These are phyloP conservation scores for Romanogobio albipinnatus DNA, from an alignment of 2,113 vertebrate species.

Conservation along the genomic window DNA sequence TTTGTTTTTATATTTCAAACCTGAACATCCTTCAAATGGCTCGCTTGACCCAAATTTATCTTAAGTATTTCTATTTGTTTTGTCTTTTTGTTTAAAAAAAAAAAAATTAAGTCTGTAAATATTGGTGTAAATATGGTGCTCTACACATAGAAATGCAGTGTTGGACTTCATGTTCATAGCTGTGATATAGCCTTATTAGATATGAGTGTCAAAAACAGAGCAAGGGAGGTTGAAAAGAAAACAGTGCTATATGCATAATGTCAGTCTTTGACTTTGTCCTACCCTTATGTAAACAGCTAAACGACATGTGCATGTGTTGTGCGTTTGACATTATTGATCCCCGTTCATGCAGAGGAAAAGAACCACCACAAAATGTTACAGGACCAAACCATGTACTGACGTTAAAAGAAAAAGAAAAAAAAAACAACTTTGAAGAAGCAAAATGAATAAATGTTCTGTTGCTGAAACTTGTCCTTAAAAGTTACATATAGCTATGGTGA, in stretches of 20 bases:
- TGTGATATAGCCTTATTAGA: conserved; percentile 92
- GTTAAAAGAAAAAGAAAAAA: conserved; percentile 50
- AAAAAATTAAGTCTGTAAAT: conserved; percentile 81
- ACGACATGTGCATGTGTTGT: conserved; percentile 91
- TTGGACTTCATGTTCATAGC: conserved; percentile 86
- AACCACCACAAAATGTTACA: conserved; percentile 81
- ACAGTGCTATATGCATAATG: conserved; percentile 67
- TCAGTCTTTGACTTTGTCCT: conserved; percentile 81
- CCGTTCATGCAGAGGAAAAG: conserved; percentile 75
- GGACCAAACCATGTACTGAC: conserved; percentile 88
- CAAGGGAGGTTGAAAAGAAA: conserved; percentile 51
- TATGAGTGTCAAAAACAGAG: conserved; percentile 73
- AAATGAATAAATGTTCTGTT: conserved; percentile 74
- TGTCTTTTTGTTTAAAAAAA: conserved; percentile 48
- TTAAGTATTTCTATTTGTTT: conserved; percentile 72
- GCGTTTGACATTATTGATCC: conserved; percentile 76
- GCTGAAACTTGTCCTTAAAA: conserved; percentile 77
- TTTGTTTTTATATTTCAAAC: conserved; percentile 64
- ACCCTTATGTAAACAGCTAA: conserved; percentile 79
- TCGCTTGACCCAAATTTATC: conserved; percentile 76
- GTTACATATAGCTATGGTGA: conserved; percentile 92
- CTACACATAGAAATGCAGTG: conserved; percentile 84
- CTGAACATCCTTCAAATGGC: conserved; percentile 82
- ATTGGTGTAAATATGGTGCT: conserved; percentile 91
- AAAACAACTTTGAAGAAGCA: conserved; percentile 37